Evolutionary conservation across 1,140 invertebrate species (phyloP).

Genomic region (Euwallacea fornicatus): DNA sequence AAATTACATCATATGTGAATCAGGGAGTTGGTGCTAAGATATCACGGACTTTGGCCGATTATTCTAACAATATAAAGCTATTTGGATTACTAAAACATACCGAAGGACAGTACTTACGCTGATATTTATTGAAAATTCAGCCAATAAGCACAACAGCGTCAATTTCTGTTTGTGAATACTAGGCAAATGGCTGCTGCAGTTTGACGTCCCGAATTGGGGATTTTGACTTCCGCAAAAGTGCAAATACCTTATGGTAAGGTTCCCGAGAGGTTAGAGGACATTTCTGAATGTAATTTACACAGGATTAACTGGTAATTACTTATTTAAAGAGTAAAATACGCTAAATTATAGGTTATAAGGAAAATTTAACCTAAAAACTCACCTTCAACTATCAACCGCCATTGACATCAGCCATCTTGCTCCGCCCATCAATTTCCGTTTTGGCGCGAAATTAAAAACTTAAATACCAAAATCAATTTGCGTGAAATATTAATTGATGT

Average conservation of each 20-base stretch:
- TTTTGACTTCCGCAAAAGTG: slow-evolving; percentile 20
- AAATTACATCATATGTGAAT: slow-evolving; percentile 47
- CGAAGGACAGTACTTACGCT: slow-evolving; percentile 38
- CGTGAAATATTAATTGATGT: no score
- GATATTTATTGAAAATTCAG: slow-evolving; percentile 42
- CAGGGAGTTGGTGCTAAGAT: no score
- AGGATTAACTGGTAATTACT: slow-evolving; percentile 16
- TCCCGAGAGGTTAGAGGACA: not conserved
- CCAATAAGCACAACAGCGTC: slow-evolving; percentile 50
- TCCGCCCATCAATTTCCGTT: slow-evolving; percentile 32
- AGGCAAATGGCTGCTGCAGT: slow-evolving; percentile 49
- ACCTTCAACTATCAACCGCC: slow-evolving; percentile 42
- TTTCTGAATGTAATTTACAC: not conserved
- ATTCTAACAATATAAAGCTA: no score
- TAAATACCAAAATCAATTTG: not conserved
- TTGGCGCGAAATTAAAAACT: slow-evolving; percentile 38
- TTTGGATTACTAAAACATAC: no score
- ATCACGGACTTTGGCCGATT: no score
- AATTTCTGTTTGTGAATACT: slow-evolving; percentile 45
- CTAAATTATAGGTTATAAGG: slow-evolving; percentile 46
- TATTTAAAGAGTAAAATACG: slow-evolving; percentile 34
- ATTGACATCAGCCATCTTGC: slow-evolving; percentile 43
- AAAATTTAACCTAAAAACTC: slow-evolving; percentile 48
- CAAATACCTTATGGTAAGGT: slow-evolving; percentile 23
- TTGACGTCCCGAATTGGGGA: slow-evolving; percentile 34